Evolutionary conservation across 2,113 vertebrate species (phyloP).

Genomic region (Opisthocomus hoazin): DNA sequence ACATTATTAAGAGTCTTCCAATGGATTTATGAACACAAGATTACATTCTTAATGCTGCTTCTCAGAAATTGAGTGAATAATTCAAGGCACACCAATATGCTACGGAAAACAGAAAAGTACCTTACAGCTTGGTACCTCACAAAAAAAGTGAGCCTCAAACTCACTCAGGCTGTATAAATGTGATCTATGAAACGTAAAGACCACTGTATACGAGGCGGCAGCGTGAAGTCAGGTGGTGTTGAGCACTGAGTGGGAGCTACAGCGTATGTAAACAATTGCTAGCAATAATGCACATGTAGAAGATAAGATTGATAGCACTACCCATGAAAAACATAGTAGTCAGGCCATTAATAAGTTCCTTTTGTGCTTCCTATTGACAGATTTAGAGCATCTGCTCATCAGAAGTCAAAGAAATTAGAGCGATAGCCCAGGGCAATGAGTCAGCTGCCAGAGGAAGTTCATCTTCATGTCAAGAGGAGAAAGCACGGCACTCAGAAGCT

Average conservation of each 20-base stretch:
- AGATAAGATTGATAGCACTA: not conserved
- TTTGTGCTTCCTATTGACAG: not conserved
- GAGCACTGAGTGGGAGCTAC: not conserved
- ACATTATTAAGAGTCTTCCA: conserved; percentile 54
- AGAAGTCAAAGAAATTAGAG: not conserved
- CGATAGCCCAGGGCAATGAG: not conserved
- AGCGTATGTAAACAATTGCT: not conserved
- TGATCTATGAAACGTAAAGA: not conserved
- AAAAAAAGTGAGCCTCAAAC: not conserved
- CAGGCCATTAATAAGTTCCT: not conserved
- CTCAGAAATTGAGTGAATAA: conserved; percentile 52
- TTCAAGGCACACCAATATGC: not conserved
- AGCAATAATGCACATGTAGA: not conserved
- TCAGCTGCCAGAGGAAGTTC: not conserved
- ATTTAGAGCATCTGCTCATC: conserved; percentile 22
- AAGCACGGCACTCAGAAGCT: not conserved
- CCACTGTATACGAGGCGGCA: not conserved
- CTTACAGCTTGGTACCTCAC: not conserved
- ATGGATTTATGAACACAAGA: conserved; percentile 54
- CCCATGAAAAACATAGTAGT: not conserved
- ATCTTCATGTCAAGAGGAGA: not conserved
- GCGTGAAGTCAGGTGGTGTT: not conserved
- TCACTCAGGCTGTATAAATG: not conserved
- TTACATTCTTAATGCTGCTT: conserved; percentile 50
- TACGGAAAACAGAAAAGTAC: not conserved